Evolutionary conservation across 2,113 vertebrate genomes (phyloP).

Genomic region (Malurus alboscapulatus): DNA sequence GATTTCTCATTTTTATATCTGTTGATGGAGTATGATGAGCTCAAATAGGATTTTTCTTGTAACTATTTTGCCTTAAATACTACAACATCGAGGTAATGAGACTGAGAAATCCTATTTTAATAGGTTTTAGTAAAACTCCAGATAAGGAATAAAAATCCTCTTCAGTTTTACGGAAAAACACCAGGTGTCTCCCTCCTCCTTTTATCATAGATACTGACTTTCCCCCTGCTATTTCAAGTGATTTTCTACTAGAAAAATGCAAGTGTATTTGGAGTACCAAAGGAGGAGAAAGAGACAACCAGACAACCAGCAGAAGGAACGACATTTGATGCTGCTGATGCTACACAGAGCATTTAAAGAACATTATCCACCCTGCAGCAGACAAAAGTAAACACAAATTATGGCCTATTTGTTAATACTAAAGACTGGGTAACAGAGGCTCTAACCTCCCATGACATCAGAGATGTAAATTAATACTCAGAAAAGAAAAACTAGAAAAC

Average conservation of each 20-base stretch:
- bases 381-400: neutral
- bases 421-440: neutral
- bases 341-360: neutral
- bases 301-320: neutral
- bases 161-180: slow-evolving; percentile 31
- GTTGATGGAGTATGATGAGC: neutral
- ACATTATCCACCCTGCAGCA: neutral
- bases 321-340: neutral
- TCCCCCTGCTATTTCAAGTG: neutral
- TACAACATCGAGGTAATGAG: neutral
- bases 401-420: neutral
- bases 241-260: neutral
- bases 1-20: neutral
- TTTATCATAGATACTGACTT: neutral
- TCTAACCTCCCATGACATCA: neutral
- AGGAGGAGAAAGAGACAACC: neutral
- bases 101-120: neutral
- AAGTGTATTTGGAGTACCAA: neutral
- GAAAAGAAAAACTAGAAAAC: neutral
- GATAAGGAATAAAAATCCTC: neutral
- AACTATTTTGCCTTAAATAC: neutral
- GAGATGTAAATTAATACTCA: neutral
- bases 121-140: neutral
- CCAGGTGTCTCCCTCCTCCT: slow-evolving; percentile 60
- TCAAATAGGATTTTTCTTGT: neutral